phyloP scores from a whole-genome alignment of 2,888 invertebrate genomes.

The Thysanoteuthis rhombus region DNA sequence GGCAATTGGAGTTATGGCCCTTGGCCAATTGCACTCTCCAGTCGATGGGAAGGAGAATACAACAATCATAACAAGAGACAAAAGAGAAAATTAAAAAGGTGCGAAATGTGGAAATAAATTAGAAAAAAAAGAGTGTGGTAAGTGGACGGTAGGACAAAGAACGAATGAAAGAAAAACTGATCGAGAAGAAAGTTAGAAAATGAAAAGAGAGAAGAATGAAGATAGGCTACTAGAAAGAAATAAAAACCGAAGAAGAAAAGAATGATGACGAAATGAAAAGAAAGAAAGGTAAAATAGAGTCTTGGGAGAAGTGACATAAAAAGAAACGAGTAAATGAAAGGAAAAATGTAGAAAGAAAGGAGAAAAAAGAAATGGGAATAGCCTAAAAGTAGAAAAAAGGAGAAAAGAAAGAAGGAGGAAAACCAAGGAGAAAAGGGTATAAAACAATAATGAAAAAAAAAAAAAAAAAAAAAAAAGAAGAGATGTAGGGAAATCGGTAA shows the following conservation, averaged over 20 bases:
- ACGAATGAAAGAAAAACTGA: not conserved
- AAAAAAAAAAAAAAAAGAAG: too few relatives aligned
- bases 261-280: not conserved
- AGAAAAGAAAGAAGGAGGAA: too few relatives aligned
- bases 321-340: too few relatives aligned
- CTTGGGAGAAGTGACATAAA: too few relatives aligned
- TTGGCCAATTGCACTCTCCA: constrained; percentile 12
- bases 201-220: not conserved
- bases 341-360: too few relatives aligned
- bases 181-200: not conserved
- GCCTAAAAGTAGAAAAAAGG: too few relatives aligned
- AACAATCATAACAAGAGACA: not conserved
- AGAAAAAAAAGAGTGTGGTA: not conserved
- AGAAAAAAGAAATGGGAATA: too few relatives aligned
- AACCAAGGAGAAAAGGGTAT: too few relatives aligned
- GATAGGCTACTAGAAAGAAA: not conserved
- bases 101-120: not conserved
- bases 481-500: too few relatives aligned
- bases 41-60: not conserved
- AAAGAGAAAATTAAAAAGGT: constrained; percentile 12
- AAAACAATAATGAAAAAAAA: too few relatives aligned
- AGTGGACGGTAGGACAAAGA: not conserved
- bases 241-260: not conserved
- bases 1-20: constrained; percentile 12
- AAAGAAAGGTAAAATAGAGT: too few relatives aligned